Base-by-base conservation (phyloP, 2,113 vertebrate genomes). In the Chamaetylas fuelleborni region DNA sequence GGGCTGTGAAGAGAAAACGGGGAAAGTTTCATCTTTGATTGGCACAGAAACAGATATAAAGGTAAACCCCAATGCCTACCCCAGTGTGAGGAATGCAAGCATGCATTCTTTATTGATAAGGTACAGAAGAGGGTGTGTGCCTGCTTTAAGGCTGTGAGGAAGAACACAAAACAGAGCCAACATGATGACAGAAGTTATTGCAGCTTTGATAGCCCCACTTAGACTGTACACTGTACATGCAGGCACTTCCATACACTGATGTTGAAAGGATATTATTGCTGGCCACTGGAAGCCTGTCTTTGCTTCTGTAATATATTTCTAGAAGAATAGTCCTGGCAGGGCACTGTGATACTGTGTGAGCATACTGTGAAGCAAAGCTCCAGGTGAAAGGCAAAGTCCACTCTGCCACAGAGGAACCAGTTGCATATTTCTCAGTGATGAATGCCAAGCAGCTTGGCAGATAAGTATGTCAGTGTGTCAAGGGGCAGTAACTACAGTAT, bases 171-270 rank as follows among this genome's bases (percentile, higher is more conserved):
- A n/a, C 97, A 95, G 91, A 96, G 67, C n/a, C 73, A 88, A 86
- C 43, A 92, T 56, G 90, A 90, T 97, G 95, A 97, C 95, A 97
- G 96, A 90, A 93, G 77, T 94, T 91, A 57, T 78, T 93, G 87
- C 73, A 77, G 47, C 56, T 86, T 90, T 94, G 91, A 90, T 93
- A 97, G 76, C 34, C 69, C 66, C 76, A 91, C 81, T 97, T 96
- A 95, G 48, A 54, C 19, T 14, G 29, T 86, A 34, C 50, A 60
- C 36, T 84, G 45, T 86, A 90, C 94, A 95, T 58, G 24, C 47
- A 42, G 22, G 11, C 78, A 31, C 5, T 54, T 53, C 33, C 66
- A 54, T 20, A 43, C 22, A 16, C 42, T 61, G 31, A 53, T 62
- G 33, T 13, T 72, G 92, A 79, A 85, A 81, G 60, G 50, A 56